Base-by-base conservation (phyloP, 2,797 vertebrate species). In the Sebastes oblongus region DNA sequence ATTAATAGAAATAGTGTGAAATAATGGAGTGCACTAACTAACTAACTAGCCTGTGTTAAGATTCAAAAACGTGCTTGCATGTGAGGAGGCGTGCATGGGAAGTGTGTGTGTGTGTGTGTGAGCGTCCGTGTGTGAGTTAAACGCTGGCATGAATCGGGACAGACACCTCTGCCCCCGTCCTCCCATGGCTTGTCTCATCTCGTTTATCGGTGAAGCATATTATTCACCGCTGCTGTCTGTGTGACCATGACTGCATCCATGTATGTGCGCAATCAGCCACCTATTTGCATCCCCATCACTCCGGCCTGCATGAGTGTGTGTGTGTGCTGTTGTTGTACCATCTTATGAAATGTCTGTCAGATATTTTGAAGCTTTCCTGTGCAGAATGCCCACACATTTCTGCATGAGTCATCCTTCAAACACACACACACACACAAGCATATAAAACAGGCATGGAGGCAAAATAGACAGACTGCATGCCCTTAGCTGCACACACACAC, bases 391-490 rank as follows among this genome's bases (percentile, higher is more conserved):
- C 81, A 86, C 89, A 88, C 86, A 66, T 83, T 82, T 84, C 65
- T 85, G 88, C 88, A 91, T 91, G 91, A 91, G 86, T 93, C 93
- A 91, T 86, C 77, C 61, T 1, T 30, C 61, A 27, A 5, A 27
- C 27, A 27, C 27, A 64, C 18, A 66, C 16, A 62, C 46, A 68
- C 56, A 56, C 30, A 62, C 50, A 62, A 2, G 59, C 25, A 77
- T 50, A 83, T 64, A 80, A 66, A 72, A 64, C 71, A 77, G 39
- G 62, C 64, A 80, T 69, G 66, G 66, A 72, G 62, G 72, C 60
- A 36, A 76, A 86, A 74, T 22, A 81, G 78, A 78, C 60, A 68
- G 65, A 76, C 65, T 72, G 71, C 69, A 90, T 71, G 79, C 42
- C 54, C 32, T 75, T 14, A 58, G 20, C 36, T 67, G 34, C 59